phyloP scores from a whole-genome alignment of 2,888 invertebrate species.

The Galeruca laticollis region DNA sequence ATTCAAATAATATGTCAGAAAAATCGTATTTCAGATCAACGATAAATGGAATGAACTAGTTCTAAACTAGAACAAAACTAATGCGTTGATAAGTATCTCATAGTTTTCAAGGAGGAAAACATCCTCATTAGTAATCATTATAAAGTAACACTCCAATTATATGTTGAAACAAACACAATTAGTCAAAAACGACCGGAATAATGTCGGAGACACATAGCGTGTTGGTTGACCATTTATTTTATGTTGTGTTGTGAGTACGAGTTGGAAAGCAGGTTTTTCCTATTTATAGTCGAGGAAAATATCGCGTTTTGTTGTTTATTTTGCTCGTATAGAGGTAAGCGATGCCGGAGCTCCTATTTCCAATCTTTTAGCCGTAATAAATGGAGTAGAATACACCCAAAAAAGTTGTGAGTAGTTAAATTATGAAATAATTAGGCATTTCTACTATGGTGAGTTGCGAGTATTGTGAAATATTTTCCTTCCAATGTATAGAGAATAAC shows the following conservation, averaged over 20 bases:
- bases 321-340: constrained; percentile 17
- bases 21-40: too few relatives aligned
- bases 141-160: constrained; percentile 38
- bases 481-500: too few relatives aligned
- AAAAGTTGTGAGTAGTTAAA: not conserved
- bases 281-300: constrained; percentile 29
- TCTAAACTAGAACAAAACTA: constrained; percentile 15
- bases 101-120: constrained; percentile 25
- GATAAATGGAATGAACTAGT: too few relatives aligned
- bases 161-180: constrained; percentile 37
- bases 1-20: not conserved
- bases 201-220: constrained; percentile 34
- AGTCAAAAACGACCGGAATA: constrained; percentile 39
- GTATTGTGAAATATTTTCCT: too few relatives aligned
- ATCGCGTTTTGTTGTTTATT: constrained; percentile 31
- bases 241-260: constrained; percentile 18
- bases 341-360: constrained; percentile 27
- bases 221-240: constrained; percentile 40
- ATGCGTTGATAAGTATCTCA: constrained; percentile 34
- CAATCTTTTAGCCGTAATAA: constrained; percentile 22
- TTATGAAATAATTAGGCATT: too few relatives aligned
- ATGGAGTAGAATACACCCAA: constrained; percentile 4
- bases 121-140: constrained; percentile 39
- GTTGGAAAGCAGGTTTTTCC: constrained; percentile 17
- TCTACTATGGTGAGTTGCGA: too few relatives aligned